A percentile compares a stretch with the other conserved stretches of the same genome.
Evolutionary conservation across 35 echinoderm and acorn worm genomes (phyloP).

Genomic region (Ptychodera flava): DNA sequence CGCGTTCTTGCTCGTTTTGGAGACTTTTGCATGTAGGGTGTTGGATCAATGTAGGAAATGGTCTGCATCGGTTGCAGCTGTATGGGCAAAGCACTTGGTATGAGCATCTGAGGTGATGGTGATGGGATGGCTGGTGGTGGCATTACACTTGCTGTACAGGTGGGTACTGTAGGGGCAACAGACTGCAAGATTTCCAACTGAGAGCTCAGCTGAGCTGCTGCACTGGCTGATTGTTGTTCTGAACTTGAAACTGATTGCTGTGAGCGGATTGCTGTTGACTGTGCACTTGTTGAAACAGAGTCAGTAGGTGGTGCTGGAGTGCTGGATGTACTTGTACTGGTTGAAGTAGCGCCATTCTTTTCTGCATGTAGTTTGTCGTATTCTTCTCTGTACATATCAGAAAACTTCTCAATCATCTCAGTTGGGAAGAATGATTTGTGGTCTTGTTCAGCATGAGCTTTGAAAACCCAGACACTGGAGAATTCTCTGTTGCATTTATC

Average conservation of each 20-base stretch:
- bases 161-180: conserved; percentile 1
- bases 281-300: neutral
- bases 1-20: conserved; percentile 78
- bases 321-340: neutral
- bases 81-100: conserved; percentile 14
- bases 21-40: conserved; percentile 77
- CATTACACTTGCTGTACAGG: conserved; percentile 46
- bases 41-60: conserved; percentile 64
- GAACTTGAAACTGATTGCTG: neutral
- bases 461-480: conserved; percentile 93
- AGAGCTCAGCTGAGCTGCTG: conserved; percentile 20
- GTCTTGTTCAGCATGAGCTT: conserved; percentile 95
- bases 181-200: conserved; percentile 14
- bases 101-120: conserved; percentile 20
- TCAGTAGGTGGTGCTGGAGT: neutral
- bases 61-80: conserved; percentile 28
- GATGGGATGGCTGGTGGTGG: conserved; percentile 77
- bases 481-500: conserved; percentile 83
- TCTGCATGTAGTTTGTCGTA: conserved; percentile 36
- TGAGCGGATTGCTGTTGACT: neutral
- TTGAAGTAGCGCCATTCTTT: neutral
- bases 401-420: conserved; percentile 84
- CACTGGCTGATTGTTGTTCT: conserved; percentile 14
- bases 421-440: conserved; percentile 85
- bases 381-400: conserved; percentile 73